Base-by-base conservation (phyloP, 2,888 invertebrate genomes). In the Anorthoa munda region DNA sequence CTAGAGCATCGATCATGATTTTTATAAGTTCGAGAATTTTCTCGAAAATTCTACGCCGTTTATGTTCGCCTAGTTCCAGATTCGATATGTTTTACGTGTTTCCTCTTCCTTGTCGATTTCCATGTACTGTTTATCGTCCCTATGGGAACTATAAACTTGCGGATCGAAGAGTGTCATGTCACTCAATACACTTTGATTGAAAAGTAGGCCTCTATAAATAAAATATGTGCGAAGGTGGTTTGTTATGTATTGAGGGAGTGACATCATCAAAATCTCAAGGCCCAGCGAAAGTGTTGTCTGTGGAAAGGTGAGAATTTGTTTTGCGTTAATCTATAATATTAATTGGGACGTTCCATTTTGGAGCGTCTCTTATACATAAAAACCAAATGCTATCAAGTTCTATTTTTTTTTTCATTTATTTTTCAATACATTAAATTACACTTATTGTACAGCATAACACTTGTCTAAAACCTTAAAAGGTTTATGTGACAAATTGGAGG, bases 61-160 rank as follows among this genome's bases (percentile, higher is more conserved):
- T 58, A 64, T 79, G 64, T 63, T 56, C 66, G 66, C 73, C 81
- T 81, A 81, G 81, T 72, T 50, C 63, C 61, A 85, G 83, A 83
- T 88, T 86, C 84, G 82, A 88, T 88, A 87, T 88, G 76, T 88
- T 88, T 89, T 90, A 88, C 86, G 85, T 81, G 75, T 84, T 81
- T 85, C 69, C 80, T 85, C 82, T 83, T 89, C 85, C 86, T 83
- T 84, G 86, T 87, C 88, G 84, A 89, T 90, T 87, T 89, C 85
- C 83, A 82, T 84, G 84, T 86, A 83, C 86, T 87, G 88, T 89
- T 90, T 90, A 90, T 88, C 67, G 87, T 75, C 83, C 84, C 87
- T 81, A 82, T 75, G 81, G 87, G 90, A 85, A 82, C 78, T 80
- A 87, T 90, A 87, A 90, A 88, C 82, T 86, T 84, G 60, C 18